These are phyloP conservation scores for Psittacula derbiana DNA, from an alignment of 2,797 vertebrate species.

Conservation along the genomic window DNA sequence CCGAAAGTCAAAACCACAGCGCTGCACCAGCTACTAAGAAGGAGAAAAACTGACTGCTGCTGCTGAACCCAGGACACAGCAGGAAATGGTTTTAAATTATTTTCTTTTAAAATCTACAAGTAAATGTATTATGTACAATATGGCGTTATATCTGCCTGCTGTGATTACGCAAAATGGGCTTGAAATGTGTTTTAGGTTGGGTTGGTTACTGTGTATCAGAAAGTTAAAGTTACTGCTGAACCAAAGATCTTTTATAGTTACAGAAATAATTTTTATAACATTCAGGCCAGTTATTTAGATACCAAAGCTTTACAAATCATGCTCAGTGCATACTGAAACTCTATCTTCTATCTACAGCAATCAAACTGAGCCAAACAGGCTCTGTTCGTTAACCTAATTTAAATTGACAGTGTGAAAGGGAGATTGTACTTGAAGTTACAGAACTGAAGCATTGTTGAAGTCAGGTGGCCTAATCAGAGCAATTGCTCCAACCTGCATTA, in stretches of 20 bases:
- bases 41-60: too few species aligned
- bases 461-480: background rate
- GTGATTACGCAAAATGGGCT: background rate
- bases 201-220: background rate
- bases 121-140: background rate
- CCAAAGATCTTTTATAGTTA: background rate
- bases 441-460: background rate
- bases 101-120: background rate
- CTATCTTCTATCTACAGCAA: background rate
- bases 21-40: too few species aligned
- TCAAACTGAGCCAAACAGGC: background rate
- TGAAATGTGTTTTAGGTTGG: background rate
- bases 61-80: too few species aligned
- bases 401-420: background rate
- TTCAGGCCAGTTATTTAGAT: background rate
- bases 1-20: too few species aligned
- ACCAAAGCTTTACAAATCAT: background rate
- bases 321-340: background rate
- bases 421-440: background rate
- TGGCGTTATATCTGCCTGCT: background rate
- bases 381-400: background rate
- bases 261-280: background rate
- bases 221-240: background rate
- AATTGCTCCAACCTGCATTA: background rate
- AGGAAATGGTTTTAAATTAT: background rate